Evolutionary conservation across 2,888 invertebrate species (phyloP), one percentile per base, ranked within the genome.

Genomic region (Bombylius discolor): DNA sequence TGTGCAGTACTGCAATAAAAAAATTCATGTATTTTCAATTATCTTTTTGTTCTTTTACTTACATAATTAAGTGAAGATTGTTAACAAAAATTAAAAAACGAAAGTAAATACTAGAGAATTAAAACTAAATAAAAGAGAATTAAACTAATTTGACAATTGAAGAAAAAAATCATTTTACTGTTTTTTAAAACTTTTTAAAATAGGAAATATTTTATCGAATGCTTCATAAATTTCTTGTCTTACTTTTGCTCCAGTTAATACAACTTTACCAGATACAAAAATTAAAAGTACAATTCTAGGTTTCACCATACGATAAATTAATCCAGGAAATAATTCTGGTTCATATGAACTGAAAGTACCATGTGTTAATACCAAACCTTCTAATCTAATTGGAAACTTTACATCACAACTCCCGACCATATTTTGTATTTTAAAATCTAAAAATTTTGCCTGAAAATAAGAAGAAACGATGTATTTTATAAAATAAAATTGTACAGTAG

Each of bases 181-280:
- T 4, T 97, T 97, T 67, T 89, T 85, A 72, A 93, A 98, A 72
- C 94, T 94, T 69, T 90, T 87, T 62, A 97, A 75, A 68, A 96
- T 95, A 1, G 96, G 96, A 74, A 94, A 93, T 67, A 98, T 97
- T 67, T 91, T 91, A 64, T 91, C 90, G 64, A 98, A 79, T 14
- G 97, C 93, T 69, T 96, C 95, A 71, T 88, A 86, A 48, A 98
- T 89, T 68, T 97, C 95, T 67, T 83, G 81, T 62, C 95, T 80
- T 51, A 87, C 85, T 77, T 97, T 98, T 39, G 93, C 97, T 62
- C 82, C 81, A 67, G 98, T 99, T 60, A 99, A 85, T 3, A 99
- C 98, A 62, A 99, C 85, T 81, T 99, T 99, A 55, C 99, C 99
- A 72, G 97, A 98, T 1, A 99, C 98, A 78, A 99, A 99, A 72